Percentiles rank a stretch among this genome's conserved stretches.
phyloP scores from a whole-genome alignment of 2,113 vertebrate genomes.

The Oryzias curvinotus region DNA sequence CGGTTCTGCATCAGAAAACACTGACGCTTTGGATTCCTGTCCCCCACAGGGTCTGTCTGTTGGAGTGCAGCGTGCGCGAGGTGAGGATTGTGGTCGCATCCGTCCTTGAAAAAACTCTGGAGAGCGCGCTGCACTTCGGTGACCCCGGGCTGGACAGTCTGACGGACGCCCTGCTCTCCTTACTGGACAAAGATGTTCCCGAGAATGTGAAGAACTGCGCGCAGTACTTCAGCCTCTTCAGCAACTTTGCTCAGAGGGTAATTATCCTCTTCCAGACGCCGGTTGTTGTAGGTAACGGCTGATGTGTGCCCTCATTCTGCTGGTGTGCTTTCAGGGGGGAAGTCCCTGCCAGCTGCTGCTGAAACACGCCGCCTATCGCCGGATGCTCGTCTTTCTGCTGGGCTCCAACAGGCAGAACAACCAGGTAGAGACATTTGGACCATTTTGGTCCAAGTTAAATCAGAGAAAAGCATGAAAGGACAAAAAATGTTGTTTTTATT shows the following conservation, averaged over 20 bases:
- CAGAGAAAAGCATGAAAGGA: not conserved
- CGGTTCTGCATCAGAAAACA: not conserved
- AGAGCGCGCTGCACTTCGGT: slow-evolving; percentile 92
- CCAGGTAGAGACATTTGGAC: slow-evolving; percentile 78
- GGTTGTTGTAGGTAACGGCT: not conserved
- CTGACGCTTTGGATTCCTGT: not conserved
- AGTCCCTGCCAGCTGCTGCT: slow-evolving; percentile 88
- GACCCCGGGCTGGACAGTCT: slow-evolving; percentile 88
- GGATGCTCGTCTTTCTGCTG: slow-evolving; percentile 93
- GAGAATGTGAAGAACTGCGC: slow-evolving; percentile 99
- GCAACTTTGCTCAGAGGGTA: slow-evolving; percentile 97
- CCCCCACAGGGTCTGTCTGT: slow-evolving; percentile 85
- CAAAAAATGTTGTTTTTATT: too few species aligned
- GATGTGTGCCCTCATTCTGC: not conserved
- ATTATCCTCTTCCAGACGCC: not conserved
- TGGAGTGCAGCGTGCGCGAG: slow-evolving; percentile 95
- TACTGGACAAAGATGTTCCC: slow-evolving; percentile 96
- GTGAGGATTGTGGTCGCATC: slow-evolving; percentile 92
- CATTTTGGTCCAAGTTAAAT: too few species aligned
- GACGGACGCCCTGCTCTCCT: slow-evolving; percentile 87
- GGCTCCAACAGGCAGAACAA: slow-evolving; percentile 89
- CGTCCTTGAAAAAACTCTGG: slow-evolving; percentile 95
- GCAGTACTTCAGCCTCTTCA: slow-evolving; percentile 97
- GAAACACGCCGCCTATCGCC: slow-evolving; percentile 88
- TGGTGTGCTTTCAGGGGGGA: slow-evolving; percentile 77